These are phyloP conservation scores for Clivina fossor DNA, from an alignment of 2,888 invertebrate species.

Conservation along the genomic window DNA sequence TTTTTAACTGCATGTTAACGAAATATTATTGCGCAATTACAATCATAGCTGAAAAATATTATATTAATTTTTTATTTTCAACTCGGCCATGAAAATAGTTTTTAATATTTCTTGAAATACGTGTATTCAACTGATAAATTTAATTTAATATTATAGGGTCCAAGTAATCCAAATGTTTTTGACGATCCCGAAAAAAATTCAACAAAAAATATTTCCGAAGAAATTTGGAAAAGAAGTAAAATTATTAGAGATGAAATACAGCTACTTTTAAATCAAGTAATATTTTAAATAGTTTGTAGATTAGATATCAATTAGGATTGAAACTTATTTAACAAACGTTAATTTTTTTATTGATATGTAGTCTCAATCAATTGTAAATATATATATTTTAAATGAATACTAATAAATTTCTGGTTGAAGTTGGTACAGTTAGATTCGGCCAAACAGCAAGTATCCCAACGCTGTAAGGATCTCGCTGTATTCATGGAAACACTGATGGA, in stretches of 20 bases:
- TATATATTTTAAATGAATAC: background rate
- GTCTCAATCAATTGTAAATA: background rate
- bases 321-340: background rate
- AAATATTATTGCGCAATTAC: too few relatives aligned
- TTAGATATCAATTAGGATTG: background rate
- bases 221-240: slow-evolving; percentile 62
- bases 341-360: background rate
- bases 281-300: slow-evolving; percentile 15
- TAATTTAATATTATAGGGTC: slow-evolving; percentile 61
- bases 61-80: too few relatives aligned
- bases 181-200: slow-evolving; percentile 53
- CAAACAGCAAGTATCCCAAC: slow-evolving; percentile 67
- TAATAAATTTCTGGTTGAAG: slow-evolving; percentile 18
- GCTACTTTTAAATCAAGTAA: slow-evolving; percentile 69
- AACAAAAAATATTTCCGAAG: slow-evolving; percentile 58
- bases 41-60: too few relatives aligned
- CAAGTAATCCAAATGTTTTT: slow-evolving; percentile 75
- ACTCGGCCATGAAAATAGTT: too few relatives aligned
- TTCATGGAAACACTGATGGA: slow-evolving; percentile 77
- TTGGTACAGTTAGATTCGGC: slow-evolving; percentile 53
- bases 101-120: too few relatives aligned
- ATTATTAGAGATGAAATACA: slow-evolving; percentile 67
- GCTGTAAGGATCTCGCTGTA: slow-evolving; percentile 71
- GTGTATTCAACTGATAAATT: background rate
- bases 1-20: too few relatives aligned